Conservation (phyloP, 1,140 invertebrate species). For the Tachypleus tridentatus region DNA sequence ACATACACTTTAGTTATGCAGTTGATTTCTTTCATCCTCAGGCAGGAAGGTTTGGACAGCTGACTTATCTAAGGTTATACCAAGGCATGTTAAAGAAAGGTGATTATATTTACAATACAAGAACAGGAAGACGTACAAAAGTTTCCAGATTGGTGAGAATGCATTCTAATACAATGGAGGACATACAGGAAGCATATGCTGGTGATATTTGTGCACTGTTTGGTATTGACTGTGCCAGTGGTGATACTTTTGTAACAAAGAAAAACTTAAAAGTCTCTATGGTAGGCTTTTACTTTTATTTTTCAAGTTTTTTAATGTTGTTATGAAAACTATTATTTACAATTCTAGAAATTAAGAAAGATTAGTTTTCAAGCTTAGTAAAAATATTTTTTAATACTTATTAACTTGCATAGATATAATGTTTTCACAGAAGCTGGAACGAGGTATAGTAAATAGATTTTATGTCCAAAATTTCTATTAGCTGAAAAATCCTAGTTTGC, state of each 20-base stretch:
- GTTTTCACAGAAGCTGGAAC: no score
- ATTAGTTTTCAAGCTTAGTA: no score
- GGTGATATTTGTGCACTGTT: conserved; percentile 98
- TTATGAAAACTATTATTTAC: no score
- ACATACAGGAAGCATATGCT: conserved; percentile 79
- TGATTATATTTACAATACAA: conserved; percentile 76
- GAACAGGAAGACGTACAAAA: conserved; percentile 71
- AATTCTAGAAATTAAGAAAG: no score
- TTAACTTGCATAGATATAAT: no score
- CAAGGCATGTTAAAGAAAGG: conserved; percentile 82
- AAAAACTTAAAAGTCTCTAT: conserved; percentile 66
- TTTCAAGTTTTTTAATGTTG: neutral
- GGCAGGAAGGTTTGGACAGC: conserved; percentile 87
- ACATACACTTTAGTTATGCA: no score
- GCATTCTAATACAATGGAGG: conserved; percentile 95
- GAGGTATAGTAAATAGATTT: no score
- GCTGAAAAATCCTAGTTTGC: no score
- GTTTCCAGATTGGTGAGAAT: conserved; percentile 74
- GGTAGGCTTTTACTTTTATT: conserved; percentile 36
- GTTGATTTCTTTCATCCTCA: no score
- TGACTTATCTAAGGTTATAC: conserved; percentile 96
- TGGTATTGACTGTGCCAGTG: conserved; percentile 97
- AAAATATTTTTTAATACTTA: no score
- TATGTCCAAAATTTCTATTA: no score
- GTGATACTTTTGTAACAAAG: conserved; percentile 90